Evolutionary conservation across 2,113 vertebrate genomes (phyloP), one percentile per base, ranked within the genome.

Genomic region (Sceloporus undulatus): DNA sequence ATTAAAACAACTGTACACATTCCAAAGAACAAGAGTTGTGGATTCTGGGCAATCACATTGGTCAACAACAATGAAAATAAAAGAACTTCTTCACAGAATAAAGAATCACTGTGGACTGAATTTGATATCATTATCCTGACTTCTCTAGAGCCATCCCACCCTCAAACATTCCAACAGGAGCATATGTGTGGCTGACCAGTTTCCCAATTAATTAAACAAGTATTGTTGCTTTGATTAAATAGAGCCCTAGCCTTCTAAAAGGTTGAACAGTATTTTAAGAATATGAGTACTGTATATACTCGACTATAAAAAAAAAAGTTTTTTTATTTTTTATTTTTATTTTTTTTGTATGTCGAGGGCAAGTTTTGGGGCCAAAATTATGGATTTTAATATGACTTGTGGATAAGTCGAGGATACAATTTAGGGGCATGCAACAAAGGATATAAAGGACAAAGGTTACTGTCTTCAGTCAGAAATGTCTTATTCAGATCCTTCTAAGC

Each of bases 191-290:
- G n/a, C 34, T 59, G 23, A 70, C 25, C 40, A 54, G n/a, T 11
- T 7, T 14, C n/a, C 18, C 25, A 29, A 66, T 40, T n/a, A 56
- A 71, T n/a, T 77, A 73, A 34, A 23, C 34, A 34, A 34, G 2
- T 48, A 66, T 34, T 84, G 5, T 65, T n/a, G 13, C 56, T 65
- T 16, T 40, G 13, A 62, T 65, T 29, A 83, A 29, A 77, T 11
- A 13, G 52, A 65, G 74, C 16, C 59, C 23, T 8, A 54, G 27
- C 52, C 27, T 52, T 85, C 74, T 76, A 40, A 75, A 76, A 85
- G 42, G 38, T 23, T 76, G 27, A 42, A 76, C 42, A 85, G 74
- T 65, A 85, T 85, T 85, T 73, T 70, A 54, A 56, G 5, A 59
- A 59, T 29, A 29, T n/a, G 42, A 42, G 8, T 48, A 66, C 13